Evolutionary conservation across 1,140 invertebrate species (phyloP), one percentile per base, ranked within the genome.

Genomic region (Leptinotarsa lineolata): DNA sequence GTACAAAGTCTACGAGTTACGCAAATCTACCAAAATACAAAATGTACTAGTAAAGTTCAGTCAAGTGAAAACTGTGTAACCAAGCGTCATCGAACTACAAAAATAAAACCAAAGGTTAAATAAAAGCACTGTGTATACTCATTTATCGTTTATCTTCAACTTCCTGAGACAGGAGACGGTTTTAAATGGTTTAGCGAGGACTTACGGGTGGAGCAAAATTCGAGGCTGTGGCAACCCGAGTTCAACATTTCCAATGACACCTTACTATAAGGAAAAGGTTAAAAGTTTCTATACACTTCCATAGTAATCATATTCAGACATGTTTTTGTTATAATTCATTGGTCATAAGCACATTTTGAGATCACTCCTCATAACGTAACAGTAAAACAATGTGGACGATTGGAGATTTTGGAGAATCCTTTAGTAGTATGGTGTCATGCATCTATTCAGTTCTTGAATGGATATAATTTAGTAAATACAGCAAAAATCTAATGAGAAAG

Each of bases 221-320:
- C 48, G 4, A 18, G 15, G 48, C 48, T 3, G 48, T 15, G 15
- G 48, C 48, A 30, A 30, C 20, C 24, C 20, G 24, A 63, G 15
- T 63, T 61, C 75, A 68, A 84, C 83, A 85, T 85, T 85, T 85
- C 84, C 84, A 85, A 85, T 85, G 84, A 80, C 81, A 85, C 84
- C 84, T 85, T 85, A 85, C 84, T 85, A 85, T 85, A 85, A 83
- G 84, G 83, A 84, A 82, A 82, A 82, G 81, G 80, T 79, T 70
- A 73, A 68, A 45, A 68, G 30, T 39, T 45, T 63, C 61, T 21
- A 63, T 21, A 63, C 61, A 63, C 24, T 20, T 63, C 24, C 24
- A 63, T 21, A n/a, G 61, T 18, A 63, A 63, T 30, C 20, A 30
- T 22, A 63, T 63, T 63, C 61, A 63, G 61, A 22, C 24, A 63